Evolutionary conservation across 2,113 vertebrate species (phyloP).

Genomic region (Plecturocebus donacophilus): DNA sequence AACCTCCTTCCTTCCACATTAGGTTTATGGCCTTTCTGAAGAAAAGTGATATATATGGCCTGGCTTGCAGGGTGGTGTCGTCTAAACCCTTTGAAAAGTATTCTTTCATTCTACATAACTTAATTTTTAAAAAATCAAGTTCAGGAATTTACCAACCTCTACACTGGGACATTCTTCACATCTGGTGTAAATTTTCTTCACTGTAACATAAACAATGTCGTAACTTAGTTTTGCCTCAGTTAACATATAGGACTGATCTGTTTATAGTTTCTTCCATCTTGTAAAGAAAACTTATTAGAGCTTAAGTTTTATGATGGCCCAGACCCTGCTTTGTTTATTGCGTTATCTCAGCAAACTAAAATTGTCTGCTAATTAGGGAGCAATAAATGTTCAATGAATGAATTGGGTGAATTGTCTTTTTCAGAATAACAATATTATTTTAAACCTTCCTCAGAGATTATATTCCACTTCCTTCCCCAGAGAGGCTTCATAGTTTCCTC

Average conservation of each 20-base stretch:
- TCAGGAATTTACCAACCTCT: background rate
- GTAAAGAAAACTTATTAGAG: background rate
- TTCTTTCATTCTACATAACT: background rate
- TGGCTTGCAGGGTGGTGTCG: background rate
- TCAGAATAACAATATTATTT: slow-evolving; percentile 4
- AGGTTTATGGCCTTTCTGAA: background rate
- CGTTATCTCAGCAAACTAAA: background rate
- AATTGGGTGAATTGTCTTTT: background rate
- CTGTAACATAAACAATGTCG: background rate
- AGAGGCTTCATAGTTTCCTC: background rate
- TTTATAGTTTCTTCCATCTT: background rate
- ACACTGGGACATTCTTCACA: background rate
- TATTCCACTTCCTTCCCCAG: background rate
- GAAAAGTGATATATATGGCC: background rate
- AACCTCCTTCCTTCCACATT: background rate
- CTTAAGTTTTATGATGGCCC: background rate
- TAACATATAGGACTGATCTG: background rate
- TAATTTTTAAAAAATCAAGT: background rate
- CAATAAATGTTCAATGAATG: background rate
- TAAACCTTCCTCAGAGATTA: slow-evolving; percentile 10
- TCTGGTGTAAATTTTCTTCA: background rate
- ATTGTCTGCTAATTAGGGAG: background rate
- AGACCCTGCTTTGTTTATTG: background rate
- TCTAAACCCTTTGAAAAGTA: background rate
- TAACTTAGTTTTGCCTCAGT: background rate